These are phyloP conservation scores for Leptopterna dolabrata DNA, from an alignment of 2,888 invertebrate genomes.

Conservation along the genomic window DNA sequence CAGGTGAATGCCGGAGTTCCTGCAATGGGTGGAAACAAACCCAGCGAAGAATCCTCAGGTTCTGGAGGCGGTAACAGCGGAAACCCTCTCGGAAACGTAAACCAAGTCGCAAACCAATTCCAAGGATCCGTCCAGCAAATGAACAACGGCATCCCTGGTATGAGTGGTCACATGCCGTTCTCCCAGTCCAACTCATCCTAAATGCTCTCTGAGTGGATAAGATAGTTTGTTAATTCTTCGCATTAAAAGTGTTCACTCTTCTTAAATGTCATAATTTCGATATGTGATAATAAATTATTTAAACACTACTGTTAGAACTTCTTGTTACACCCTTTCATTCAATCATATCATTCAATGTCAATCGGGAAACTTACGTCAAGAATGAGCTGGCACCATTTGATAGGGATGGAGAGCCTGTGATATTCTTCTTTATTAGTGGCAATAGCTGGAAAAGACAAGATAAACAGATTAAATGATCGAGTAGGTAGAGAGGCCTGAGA, in stretches of 20 bases:
- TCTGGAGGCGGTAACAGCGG: neutral
- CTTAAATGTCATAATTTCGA: neutral
- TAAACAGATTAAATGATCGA: neutral
- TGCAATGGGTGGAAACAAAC: constrained; percentile 24
- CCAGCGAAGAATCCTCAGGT: neutral
- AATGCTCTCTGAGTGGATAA: no score
- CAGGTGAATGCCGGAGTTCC: neutral
- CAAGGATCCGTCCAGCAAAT: neutral
- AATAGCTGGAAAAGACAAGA: neutral
- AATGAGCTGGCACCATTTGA: constrained; percentile 67
- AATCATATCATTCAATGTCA: neutral
- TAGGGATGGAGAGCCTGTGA: constrained; percentile 62
- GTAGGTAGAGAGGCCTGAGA: no score
- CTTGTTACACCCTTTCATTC: neutral
- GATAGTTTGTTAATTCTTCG: no score
- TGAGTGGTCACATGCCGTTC: constrained; percentile 39
- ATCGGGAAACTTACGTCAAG: constrained; percentile 66
- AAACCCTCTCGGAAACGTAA: neutral
- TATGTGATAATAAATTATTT: neutral
- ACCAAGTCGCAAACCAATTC: neutral
- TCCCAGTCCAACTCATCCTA: neutral
- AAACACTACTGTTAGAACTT: neutral
- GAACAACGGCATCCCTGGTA: neutral
- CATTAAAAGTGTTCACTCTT: neutral
- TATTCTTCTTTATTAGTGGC: constrained; percentile 47